Evolutionary conservation across 2,113 vertebrate species (phyloP).

Genomic region (Alaudala cheleensis): DNA sequence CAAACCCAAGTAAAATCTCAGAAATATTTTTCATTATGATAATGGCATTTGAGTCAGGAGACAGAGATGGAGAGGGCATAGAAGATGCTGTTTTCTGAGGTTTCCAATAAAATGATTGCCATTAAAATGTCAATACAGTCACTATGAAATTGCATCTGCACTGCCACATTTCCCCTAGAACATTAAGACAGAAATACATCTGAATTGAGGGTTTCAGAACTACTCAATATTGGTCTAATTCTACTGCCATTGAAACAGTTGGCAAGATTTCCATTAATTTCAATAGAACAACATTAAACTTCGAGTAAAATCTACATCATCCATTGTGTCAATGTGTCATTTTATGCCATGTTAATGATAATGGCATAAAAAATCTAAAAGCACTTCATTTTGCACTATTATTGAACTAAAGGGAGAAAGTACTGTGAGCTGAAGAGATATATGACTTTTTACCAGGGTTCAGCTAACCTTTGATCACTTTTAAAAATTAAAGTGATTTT

Average conservation of each 20-base stretch:
- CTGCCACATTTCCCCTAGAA: neutral
- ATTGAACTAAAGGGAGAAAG: neutral
- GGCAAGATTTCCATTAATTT: neutral
- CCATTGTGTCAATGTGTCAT: neutral
- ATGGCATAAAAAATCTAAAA: neutral
- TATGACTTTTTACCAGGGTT: neutral
- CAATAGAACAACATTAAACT: neutral
- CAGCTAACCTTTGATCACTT: slow-evolving; percentile 16
- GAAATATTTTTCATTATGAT: neutral
- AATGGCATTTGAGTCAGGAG: neutral
- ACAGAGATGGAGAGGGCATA: neutral
- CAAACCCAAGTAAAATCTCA: neutral
- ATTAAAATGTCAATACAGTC: neutral
- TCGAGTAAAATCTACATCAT: neutral
- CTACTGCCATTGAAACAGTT: neutral
- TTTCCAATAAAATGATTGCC: neutral
- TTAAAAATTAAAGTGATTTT: slow-evolving; percentile 29
- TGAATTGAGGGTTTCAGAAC: neutral
- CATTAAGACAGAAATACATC: neutral
- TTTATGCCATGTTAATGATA: neutral
- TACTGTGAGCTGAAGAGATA: neutral
- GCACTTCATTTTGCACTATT: neutral
- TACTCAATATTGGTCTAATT: neutral
- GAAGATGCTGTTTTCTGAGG: neutral
- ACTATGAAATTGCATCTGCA: neutral